Conservation (phyloP, 2,797 vertebrate genomes). For the Urocyon cinereoargenteus region DNA sequence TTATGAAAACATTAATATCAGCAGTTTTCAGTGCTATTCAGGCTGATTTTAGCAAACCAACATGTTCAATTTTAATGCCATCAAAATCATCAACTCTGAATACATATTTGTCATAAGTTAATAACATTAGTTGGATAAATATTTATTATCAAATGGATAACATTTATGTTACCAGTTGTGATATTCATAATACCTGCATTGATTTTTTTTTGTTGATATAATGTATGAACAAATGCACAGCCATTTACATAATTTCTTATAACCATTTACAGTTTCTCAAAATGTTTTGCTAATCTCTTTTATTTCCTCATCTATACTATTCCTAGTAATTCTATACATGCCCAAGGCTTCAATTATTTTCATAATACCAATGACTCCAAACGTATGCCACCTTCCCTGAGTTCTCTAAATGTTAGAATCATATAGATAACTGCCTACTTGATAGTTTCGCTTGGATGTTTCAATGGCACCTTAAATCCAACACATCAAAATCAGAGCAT, state of each 20-base stretch:
- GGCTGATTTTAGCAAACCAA: background rate
- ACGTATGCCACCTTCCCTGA: background rate
- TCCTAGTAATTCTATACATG: background rate
- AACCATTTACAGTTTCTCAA: background rate
- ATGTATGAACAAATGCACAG: background rate
- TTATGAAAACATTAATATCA: constrained; percentile 42
- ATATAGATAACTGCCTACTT: background rate
- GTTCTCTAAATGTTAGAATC: background rate
- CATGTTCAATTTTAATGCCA: background rate
- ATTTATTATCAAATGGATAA: constrained; percentile 15
- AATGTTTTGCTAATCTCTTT: background rate
- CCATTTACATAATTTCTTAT: background rate
- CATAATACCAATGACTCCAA: background rate
- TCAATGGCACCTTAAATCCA: background rate
- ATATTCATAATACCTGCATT: background rate
- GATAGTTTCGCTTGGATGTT: background rate
- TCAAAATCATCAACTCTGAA: constrained; percentile 22
- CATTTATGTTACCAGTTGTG: background rate
- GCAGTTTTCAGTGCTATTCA: background rate
- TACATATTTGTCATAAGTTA: constrained; percentile 24
- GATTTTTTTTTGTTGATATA: background rate
- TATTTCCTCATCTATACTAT: background rate
- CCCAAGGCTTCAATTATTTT: background rate
- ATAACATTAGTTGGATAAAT: background rate
- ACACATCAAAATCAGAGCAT: background rate